Percentiles rank a stretch among this genome's conserved stretches.
Conservation (phyloP, 2,113 vertebrate species). For the Lanius collurio region DNA sequence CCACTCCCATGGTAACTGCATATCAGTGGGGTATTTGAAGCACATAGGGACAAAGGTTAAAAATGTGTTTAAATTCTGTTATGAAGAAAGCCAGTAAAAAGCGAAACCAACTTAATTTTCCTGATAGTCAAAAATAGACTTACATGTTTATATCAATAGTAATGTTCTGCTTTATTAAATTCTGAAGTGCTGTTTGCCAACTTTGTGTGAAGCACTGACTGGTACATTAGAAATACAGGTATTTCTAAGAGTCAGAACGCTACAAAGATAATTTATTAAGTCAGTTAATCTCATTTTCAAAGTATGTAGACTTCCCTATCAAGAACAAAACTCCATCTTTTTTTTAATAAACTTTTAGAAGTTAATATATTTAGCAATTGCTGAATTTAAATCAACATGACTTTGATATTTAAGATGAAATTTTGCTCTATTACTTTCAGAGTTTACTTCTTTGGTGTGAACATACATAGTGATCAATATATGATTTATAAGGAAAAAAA, state of each 20-base stretch:
- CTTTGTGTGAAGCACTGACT: neutral
- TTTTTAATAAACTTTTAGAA: neutral
- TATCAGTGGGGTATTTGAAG: neutral
- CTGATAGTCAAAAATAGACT: neutral
- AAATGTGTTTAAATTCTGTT: neutral
- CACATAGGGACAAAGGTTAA: neutral
- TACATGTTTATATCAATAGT: neutral
- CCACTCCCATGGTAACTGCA: accelerated
- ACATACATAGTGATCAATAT: neutral
- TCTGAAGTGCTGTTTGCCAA: neutral
- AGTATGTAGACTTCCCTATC: neutral
- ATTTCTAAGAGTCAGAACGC: neutral
- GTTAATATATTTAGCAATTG: neutral
- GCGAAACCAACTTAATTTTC: neutral
- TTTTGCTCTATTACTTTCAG: neutral
- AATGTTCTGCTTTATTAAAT: neutral
- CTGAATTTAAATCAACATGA: neutral
- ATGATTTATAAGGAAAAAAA: neutral
- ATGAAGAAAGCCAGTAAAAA: neutral
- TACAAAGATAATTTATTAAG: neutral
- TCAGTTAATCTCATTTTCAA: neutral
- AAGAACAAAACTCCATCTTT: neutral
- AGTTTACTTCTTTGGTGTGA: neutral
- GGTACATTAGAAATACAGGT: neutral
- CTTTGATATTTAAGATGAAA: neutral